These are phyloP conservation scores for Tangara arthus DNA, from an alignment of 2,797 vertebrate species.

Conservation along the genomic window DNA sequence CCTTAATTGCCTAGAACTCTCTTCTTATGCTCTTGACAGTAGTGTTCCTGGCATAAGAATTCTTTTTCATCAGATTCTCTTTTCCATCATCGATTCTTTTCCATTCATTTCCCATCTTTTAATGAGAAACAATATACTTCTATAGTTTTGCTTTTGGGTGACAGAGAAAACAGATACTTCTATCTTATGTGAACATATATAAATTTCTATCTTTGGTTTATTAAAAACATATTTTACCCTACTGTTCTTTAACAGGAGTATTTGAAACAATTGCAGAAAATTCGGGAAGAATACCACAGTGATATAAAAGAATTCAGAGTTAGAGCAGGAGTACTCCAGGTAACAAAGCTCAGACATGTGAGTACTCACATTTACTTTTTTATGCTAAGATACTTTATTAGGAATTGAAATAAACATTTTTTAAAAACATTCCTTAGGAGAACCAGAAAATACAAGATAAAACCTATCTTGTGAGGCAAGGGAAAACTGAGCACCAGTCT, in stretches of 20 bases:
- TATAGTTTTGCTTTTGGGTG: background rate
- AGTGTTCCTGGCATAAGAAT: background rate
- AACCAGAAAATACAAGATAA: constrained; percentile 49
- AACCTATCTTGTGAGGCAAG: constrained; percentile 78
- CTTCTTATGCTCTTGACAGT: background rate
- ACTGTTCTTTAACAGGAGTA: constrained; percentile 80
- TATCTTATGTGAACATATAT: background rate
- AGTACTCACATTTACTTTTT: background rate
- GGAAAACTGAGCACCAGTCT: constrained; percentile 2
- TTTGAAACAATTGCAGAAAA: constrained; percentile 82
- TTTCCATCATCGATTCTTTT: background rate
- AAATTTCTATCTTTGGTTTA: background rate
- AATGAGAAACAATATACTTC: background rate
- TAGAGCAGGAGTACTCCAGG: constrained; percentile 73
- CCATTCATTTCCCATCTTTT: background rate
- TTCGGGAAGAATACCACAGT: constrained; percentile 85
- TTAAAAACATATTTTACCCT: background rate
- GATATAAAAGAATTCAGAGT: constrained; percentile 79
- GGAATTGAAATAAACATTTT: background rate
- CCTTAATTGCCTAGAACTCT: background rate
- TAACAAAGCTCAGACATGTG: constrained; percentile 8
- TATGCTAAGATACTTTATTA: background rate
- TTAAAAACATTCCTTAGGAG: constrained; percentile 35
- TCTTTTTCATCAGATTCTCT: background rate
- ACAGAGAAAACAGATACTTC: background rate